phyloP scores from a whole-genome alignment of 64 coral and sea anemone species.

The Porites lutea region DNA sequence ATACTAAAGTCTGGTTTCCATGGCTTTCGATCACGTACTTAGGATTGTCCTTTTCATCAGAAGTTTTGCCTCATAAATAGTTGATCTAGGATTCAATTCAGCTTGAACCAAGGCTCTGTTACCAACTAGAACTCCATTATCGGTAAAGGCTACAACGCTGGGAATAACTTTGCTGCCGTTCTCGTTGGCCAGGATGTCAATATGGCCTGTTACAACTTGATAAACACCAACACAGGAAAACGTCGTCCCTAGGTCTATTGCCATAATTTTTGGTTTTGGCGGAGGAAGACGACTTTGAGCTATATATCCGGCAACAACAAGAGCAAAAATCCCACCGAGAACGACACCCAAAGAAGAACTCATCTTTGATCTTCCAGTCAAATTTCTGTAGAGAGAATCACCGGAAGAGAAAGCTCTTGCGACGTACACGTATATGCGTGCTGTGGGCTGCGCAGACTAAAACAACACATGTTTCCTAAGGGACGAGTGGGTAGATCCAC shows the following conservation, averaged over 20 bases:
- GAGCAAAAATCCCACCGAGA: constrained; percentile 91
- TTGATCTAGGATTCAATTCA: constrained; percentile 87
- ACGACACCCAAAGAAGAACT: constrained; percentile 83
- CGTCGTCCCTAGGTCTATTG: constrained; percentile 96
- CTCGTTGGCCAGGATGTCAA: constrained; percentile 93
- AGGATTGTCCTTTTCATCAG: constrained; percentile 74
- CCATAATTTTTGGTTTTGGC: constrained; percentile 95
- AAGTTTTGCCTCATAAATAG: constrained; percentile 93
- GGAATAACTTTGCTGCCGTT: constrained; percentile 92
- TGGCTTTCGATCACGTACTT: constrained; percentile 68
- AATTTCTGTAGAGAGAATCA: background rate
- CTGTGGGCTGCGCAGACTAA: constrained; percentile 34
- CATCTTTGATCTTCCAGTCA: constrained; percentile 62
- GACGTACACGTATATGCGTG: constrained; percentile 60
- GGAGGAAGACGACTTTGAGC: constrained; percentile 98
- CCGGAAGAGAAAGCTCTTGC: constrained; percentile 29
- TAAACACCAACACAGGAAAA: constrained; percentile 96
- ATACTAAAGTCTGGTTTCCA: constrained; percentile 69
- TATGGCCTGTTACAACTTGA: constrained; percentile 90
- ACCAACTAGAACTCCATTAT: constrained; percentile 86
- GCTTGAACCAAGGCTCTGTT: constrained; percentile 86
- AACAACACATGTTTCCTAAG: background rate
- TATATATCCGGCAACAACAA: constrained; percentile 96
- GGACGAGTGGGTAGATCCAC: background rate
- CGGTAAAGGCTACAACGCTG: constrained; percentile 94